A percentile compares a stretch with the other conserved stretches of the same genome.
phyloP scores from a whole-genome alignment of 2,797 vertebrate species.

The Cyprinodon diabolis region DNA sequence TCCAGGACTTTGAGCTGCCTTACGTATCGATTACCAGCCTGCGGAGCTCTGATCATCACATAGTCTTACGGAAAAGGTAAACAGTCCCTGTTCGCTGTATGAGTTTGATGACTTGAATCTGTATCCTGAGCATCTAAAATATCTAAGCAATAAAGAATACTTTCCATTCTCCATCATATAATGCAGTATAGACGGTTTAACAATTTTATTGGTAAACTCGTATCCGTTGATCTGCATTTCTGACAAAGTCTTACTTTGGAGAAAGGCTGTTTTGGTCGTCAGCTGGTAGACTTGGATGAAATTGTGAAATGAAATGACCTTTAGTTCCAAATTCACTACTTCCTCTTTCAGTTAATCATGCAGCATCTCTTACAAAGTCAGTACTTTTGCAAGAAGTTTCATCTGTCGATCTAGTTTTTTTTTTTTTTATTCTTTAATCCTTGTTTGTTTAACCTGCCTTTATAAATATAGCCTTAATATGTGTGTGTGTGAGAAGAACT shows the following conservation, averaged over 20 bases:
- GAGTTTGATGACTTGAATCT: constrained; percentile 8
- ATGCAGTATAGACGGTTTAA: constrained; percentile 1
- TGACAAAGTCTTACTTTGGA: constrained; percentile 1
- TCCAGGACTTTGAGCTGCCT: constrained; percentile 98
- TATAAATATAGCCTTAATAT: neutral
- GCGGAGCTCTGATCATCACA: constrained; percentile 89
- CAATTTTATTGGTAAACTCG: neutral
- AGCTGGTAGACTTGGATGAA: neutral
- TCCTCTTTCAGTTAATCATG: neutral
- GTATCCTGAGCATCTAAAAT: constrained; percentile 19
- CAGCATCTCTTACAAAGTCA: neutral
- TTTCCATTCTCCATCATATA: neutral
- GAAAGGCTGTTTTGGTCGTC: neutral
- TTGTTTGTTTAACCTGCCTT: neutral
- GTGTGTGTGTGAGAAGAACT: neutral
- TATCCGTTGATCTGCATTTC: constrained; percentile 7
- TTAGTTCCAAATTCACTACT: neutral
- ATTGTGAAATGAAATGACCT: neutral
- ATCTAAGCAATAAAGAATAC: constrained; percentile 6
- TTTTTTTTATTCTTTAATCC: neutral
- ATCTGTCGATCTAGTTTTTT: neutral
- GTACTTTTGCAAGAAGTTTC: neutral
- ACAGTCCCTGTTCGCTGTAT: constrained; percentile 12
- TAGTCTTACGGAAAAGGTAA: constrained; percentile 97
- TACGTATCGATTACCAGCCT: constrained; percentile 97